A percentile compares a stretch with the other conserved stretches of the same genome.
These are phyloP conservation scores for Percina caprodes DNA, from an alignment of 2,113 vertebrate genomes.

Conservation along the genomic window DNA sequence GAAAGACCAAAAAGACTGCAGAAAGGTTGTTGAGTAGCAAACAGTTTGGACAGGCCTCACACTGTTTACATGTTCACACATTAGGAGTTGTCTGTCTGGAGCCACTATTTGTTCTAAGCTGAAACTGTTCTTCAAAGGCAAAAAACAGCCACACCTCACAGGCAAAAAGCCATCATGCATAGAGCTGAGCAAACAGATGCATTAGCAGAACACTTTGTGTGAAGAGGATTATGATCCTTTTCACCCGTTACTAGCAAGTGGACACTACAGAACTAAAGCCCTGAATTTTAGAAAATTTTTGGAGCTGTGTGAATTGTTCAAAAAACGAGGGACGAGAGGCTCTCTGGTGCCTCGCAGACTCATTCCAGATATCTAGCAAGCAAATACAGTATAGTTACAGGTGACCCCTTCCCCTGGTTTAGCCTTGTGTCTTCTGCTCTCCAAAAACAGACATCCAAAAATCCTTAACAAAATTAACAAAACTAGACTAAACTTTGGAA, in stretches of 20 bases:
- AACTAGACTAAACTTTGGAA: too few species aligned
- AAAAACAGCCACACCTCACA: conserved; percentile 50
- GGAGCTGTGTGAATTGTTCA: too few species aligned
- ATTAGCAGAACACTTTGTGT: conserved; percentile 12
- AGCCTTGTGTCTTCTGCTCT: too few species aligned
- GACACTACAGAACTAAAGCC: too few species aligned
- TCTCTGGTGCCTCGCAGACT: too few species aligned
- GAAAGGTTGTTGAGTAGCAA: conserved; percentile 28
- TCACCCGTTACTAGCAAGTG: background rate
- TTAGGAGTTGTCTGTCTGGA: conserved; percentile 41
- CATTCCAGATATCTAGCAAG: too few species aligned
- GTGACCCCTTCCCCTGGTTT: too few species aligned
- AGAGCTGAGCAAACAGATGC: conserved; percentile 49
- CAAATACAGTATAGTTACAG: too few species aligned
- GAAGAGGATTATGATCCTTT: background rate
- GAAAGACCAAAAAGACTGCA: conserved; percentile 28
- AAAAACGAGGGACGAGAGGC: too few species aligned
- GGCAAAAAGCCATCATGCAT: conserved; percentile 29
- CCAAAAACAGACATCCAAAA: too few species aligned
- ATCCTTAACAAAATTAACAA: too few species aligned
- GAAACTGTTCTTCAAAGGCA: conserved; percentile 53
- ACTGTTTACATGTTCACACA: conserved; percentile 41
- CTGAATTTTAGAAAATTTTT: too few species aligned
- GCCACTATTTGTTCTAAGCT: conserved; percentile 11
- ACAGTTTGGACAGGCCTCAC: background rate